These are phyloP conservation scores for Pseudococcus viburni DNA, from an alignment of 2,888 invertebrate genomes.

Conservation along the genomic window DNA sequence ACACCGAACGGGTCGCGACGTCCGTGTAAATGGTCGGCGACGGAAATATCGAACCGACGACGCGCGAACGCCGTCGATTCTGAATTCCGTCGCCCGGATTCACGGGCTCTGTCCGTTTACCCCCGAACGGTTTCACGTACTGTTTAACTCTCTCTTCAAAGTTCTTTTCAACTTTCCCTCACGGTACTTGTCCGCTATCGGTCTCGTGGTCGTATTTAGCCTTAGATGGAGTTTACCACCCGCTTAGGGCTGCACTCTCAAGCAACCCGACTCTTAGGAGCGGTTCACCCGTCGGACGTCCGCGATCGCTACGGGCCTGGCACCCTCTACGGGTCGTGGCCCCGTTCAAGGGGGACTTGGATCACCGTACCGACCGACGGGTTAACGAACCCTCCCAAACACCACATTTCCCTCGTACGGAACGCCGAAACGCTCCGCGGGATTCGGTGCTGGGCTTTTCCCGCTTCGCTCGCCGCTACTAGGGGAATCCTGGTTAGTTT, in stretches of 20 bases:
- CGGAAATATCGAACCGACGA: constrained; percentile 41
- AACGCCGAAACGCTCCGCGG: constrained; percentile 64
- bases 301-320: constrained; percentile 71
- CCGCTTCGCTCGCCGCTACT: constrained; percentile 79
- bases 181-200: constrained; percentile 80
- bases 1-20: constrained; percentile 67
- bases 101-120: constrained; percentile 71
- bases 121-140: constrained; percentile 69
- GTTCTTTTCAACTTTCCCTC: constrained; percentile 82
- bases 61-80: constrained; percentile 7
- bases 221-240: constrained; percentile 77
- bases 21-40: constrained; percentile 53
- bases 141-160: constrained; percentile 77
- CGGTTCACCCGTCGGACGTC: constrained; percentile 69
- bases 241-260: constrained; percentile 77
- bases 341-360: constrained; percentile 71
- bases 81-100: constrained; percentile 70
- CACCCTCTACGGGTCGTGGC: constrained; percentile 71
- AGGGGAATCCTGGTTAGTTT: constrained; percentile 78
- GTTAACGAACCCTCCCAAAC: constrained; percentile 68
- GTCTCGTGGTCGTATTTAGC: constrained; percentile 78
- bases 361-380: constrained; percentile 64
- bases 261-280: constrained; percentile 75
- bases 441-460: too few species aligned
- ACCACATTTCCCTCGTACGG: constrained; percentile 68